These are phyloP conservation scores for Amblyjoppa fuscipennis DNA, from an alignment of 2,888 invertebrate species.

Conservation along the genomic window DNA sequence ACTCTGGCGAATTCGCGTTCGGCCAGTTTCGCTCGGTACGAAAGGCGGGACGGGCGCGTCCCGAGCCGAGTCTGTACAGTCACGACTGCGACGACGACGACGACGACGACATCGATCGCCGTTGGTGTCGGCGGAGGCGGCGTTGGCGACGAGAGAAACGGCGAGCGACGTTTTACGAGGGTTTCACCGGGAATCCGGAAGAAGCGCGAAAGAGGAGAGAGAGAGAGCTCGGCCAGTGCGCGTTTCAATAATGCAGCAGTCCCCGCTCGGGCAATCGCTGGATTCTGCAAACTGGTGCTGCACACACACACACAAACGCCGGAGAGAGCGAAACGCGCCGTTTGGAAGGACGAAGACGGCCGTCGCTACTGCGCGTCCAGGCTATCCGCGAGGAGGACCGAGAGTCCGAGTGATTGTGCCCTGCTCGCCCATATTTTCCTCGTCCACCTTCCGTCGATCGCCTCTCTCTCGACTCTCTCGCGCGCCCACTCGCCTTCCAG, in stretches of 20 bases:
- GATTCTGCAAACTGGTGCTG: slow-evolving; percentile 5
- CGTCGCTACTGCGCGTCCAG: slow-evolving; percentile 26
- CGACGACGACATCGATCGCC: slow-evolving; percentile 67
- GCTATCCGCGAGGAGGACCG: slow-evolving; percentile 11
- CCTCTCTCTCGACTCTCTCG: background rate
- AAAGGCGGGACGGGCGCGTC: slow-evolving; percentile 30
- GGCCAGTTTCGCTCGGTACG: slow-evolving; percentile 40
- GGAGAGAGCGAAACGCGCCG: background rate
- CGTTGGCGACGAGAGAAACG: slow-evolving; percentile 55
- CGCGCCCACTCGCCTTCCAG: background rate
- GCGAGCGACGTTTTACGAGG: slow-evolving; percentile 64
- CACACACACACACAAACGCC: background rate
- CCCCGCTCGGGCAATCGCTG: slow-evolving; percentile 10
- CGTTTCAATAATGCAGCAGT: slow-evolving; percentile 64
- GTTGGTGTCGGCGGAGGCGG: slow-evolving; percentile 55
- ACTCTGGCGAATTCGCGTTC: slow-evolving; percentile 44
- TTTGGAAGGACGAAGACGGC: slow-evolving; percentile 47
- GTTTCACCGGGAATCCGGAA: slow-evolving; percentile 65
- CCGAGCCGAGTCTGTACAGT: slow-evolving; percentile 41
- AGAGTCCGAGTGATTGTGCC: slow-evolving; percentile 49
- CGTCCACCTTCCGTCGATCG: background rate
- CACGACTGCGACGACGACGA: slow-evolving; percentile 23
- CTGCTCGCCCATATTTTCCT: slow-evolving; percentile 1
- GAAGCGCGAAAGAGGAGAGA: slow-evolving; percentile 60
- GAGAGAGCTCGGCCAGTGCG: slow-evolving; percentile 41